Evolutionary conservation across 2,113 vertebrate genomes (phyloP).

Genomic region (Oenanthe oenanthe): DNA sequence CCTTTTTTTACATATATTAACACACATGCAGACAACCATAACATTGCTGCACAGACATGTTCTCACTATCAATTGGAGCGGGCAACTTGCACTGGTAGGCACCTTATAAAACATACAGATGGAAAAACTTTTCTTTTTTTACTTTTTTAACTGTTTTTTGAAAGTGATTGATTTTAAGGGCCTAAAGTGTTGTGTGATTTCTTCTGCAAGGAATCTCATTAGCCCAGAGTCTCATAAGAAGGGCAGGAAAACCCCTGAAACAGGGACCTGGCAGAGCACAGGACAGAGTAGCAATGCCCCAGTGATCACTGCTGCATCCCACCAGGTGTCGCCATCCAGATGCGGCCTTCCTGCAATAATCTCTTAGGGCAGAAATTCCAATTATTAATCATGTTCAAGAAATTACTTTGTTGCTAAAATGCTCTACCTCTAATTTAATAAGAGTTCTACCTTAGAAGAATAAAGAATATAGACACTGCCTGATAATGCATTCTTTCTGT

Average conservation of each 20-base stretch:
- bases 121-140: neutral
- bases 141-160: neutral
- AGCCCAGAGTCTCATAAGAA: neutral
- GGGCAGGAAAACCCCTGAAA: neutral
- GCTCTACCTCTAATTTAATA: neutral
- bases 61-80: accelerated
- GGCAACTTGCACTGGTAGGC: neutral
- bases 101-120: neutral
- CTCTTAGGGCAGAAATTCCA: neutral
- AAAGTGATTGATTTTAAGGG: neutral
- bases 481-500: neutral
- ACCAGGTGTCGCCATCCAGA: neutral
- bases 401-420: neutral
- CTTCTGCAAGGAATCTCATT: neutral
- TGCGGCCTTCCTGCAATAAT: neutral
- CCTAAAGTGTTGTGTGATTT: neutral
- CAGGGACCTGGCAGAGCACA: neutral
- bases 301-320: neutral
- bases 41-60: neutral
- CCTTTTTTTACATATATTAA: neutral
- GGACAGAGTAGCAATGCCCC: neutral
- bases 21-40: neutral
- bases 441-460: neutral
- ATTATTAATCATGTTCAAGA: neutral
- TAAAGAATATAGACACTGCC: neutral